These are phyloP conservation scores for Ctenopoma kingsleyae DNA, from an alignment of 2,797 vertebrate genomes.

Conservation along the genomic window DNA sequence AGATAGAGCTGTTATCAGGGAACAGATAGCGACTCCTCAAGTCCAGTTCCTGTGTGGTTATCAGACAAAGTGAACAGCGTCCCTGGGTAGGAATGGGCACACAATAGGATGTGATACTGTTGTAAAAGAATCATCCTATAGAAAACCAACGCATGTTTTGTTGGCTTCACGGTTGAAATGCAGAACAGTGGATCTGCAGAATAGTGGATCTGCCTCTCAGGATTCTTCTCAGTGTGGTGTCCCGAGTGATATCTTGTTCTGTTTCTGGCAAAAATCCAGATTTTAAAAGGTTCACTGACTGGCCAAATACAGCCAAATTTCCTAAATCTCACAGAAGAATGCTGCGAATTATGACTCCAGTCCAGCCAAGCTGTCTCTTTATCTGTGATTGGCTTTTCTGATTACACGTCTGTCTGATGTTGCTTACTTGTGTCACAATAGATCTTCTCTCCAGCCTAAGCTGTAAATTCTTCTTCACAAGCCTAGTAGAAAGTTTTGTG, in stretches of 20 bases:
- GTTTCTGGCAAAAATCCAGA: constrained; percentile 2
- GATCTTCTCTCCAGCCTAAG: constrained; percentile 17
- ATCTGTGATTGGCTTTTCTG: constrained; percentile 16
- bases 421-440: constrained; percentile 32
- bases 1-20: constrained; percentile 26
- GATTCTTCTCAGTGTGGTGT: background rate
- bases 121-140: constrained; percentile 6
- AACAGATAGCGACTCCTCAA: constrained; percentile 22
- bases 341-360: background rate
- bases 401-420: constrained; percentile 45
- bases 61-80: constrained; percentile 19
- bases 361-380: background rate
- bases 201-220: background rate
- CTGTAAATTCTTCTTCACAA: constrained; percentile 31
- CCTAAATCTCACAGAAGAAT: background rate
- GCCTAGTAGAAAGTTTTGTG: constrained; percentile 49
- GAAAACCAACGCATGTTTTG: constrained; percentile 2
- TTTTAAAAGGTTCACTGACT: constrained; percentile 4
- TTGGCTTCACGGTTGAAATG: background rate
- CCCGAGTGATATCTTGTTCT: constrained; percentile 13
- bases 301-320: background rate
- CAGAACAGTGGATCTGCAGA: constrained; percentile 14
- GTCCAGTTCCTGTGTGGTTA: constrained; percentile 21
- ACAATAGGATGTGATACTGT: background rate
- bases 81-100: background rate